These are phyloP conservation scores for Buteo buteo DNA, from an alignment of 2,113 vertebrate genomes.

Conservation along the genomic window DNA sequence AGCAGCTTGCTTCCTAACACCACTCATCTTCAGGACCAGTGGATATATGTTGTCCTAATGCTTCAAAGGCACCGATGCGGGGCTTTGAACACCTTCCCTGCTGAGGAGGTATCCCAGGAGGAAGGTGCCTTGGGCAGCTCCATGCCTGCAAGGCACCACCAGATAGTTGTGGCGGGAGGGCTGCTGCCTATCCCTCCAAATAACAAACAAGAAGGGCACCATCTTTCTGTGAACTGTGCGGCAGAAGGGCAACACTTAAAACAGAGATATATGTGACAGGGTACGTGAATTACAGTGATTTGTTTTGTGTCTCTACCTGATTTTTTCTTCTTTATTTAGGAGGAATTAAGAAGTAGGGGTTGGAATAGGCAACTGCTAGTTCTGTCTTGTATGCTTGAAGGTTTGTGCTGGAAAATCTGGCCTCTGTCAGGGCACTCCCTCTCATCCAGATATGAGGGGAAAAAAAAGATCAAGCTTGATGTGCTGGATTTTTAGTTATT, in stretches of 20 bases:
- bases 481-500: neutral
- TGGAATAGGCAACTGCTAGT: neutral
- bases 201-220: neutral
- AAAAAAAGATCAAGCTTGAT: neutral
- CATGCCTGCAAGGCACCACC: neutral
- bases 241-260: neutral
- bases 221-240: neutral
- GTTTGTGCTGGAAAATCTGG: neutral
- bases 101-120: neutral
- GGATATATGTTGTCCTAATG: neutral
- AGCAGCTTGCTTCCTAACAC: neutral
- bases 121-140: neutral
- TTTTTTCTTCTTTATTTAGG: neutral
- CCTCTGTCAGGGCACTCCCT: neutral
- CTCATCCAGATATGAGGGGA: neutral
- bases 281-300: neutral
- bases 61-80: neutral
- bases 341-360: neutral
- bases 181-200: neutral
- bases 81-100: constrained; percentile 48
- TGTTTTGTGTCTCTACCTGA: neutral
- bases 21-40: neutral
- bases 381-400: neutral
- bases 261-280: neutral
- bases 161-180: neutral